phyloP scores from a whole-genome alignment of 2,888 invertebrate genomes.

The Sphaerophoria taeniata region DNA sequence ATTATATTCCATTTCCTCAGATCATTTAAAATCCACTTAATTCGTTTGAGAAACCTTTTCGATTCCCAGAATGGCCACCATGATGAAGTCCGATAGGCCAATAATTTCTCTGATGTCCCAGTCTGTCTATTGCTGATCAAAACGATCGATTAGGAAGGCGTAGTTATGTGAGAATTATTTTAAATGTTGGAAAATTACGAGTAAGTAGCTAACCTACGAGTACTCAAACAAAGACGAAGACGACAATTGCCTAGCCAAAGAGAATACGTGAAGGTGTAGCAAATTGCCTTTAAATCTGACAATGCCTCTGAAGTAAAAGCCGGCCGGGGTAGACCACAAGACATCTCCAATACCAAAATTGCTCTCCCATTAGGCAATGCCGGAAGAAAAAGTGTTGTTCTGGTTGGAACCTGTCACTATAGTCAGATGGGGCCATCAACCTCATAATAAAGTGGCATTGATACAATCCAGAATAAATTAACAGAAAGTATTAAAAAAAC shows the following conservation, averaged over 20 bases:
- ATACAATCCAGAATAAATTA: slow-evolving; percentile 68
- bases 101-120: slow-evolving; percentile 7
- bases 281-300: slow-evolving; percentile 56
- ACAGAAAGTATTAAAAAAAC: slow-evolving; percentile 22
- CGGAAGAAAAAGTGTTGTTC: slow-evolving; percentile 51
- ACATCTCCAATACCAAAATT: slow-evolving; percentile 53
- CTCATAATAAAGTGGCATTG: slow-evolving; percentile 57
- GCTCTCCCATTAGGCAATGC: slow-evolving; percentile 55
- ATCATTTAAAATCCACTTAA: not conserved
- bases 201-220: not conserved
- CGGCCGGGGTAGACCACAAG: not conserved
- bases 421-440: slow-evolving; percentile 64
- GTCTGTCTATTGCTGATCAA: slow-evolving; percentile 9
- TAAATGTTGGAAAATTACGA: slow-evolving; percentile 7
- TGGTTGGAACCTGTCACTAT: slow-evolving; percentile 44
- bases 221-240: not conserved
- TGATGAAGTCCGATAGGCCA: not conserved
- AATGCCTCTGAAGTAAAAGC: not conserved
- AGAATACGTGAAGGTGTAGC: slow-evolving; percentile 67
- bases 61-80: slow-evolving; percentile 21
- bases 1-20: slow-evolving; percentile 6
- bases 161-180: slow-evolving; percentile 19
- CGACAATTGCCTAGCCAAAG: not conserved
- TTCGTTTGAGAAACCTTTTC: not conserved
- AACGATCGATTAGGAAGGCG: not conserved